These are phyloP conservation scores for Rallus crepitans DNA, from an alignment of 2,797 vertebrate genomes.

Conservation along the genomic window DNA sequence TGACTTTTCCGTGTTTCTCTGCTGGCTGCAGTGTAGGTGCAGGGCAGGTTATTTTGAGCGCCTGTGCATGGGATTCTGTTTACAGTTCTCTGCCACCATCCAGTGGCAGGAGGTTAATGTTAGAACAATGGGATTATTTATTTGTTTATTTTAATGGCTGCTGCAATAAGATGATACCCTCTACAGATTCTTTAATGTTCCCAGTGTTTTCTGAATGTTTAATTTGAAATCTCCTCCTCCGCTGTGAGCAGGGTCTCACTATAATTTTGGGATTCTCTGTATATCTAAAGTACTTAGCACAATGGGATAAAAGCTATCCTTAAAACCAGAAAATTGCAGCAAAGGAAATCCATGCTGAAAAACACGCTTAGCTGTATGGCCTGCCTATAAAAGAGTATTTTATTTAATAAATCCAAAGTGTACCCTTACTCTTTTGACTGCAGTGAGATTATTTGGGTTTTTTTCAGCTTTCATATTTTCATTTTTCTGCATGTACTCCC, in stretches of 20 bases:
- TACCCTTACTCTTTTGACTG: background rate
- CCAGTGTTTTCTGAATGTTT: background rate
- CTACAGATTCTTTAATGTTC: background rate
- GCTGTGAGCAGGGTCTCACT: background rate
- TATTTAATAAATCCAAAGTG: constrained; percentile 14
- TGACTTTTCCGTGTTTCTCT: background rate
- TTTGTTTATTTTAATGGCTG: constrained; percentile 18
- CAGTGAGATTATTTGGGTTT: background rate
- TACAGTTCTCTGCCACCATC: constrained; percentile 94
- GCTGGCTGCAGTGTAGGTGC: background rate
- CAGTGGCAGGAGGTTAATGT: constrained; percentile 88
- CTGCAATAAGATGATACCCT: background rate
- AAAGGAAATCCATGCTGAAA: constrained; percentile 12
- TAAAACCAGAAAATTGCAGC: background rate
- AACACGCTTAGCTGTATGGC: background rate
- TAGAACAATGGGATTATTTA: constrained; percentile 20
- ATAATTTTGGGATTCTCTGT: background rate
- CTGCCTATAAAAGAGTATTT: background rate
- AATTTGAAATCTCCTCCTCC: background rate
- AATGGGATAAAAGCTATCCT: background rate
- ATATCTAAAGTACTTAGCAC: background rate
- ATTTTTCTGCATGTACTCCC: background rate
- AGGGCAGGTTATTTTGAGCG: constrained; percentile 12
- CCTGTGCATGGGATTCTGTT: constrained; percentile 39
- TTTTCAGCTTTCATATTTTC: background rate